phyloP scores from a whole-genome alignment of 2,888 invertebrate genomes.

The Melanchra persicariae region DNA sequence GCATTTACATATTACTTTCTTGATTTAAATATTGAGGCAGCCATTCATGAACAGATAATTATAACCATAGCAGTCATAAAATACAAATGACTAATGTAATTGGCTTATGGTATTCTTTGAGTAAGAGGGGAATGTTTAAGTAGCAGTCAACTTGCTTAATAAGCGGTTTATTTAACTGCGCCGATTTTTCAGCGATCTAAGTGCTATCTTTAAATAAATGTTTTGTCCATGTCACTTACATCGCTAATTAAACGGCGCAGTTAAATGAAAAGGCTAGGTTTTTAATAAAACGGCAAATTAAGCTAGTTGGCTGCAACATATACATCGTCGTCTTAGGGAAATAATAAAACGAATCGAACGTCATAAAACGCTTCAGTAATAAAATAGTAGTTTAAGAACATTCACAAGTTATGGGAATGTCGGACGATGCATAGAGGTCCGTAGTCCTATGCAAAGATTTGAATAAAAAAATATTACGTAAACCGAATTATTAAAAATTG shows the following conservation, averaged over 20 bases:
- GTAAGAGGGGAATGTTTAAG: conserved; percentile 1
- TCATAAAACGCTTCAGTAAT: conserved; percentile 1
- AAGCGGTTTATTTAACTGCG: too few species aligned
- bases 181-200: too few species aligned
- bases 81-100: not conserved
- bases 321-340: not conserved
- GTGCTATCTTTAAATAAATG: too few species aligned
- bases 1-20: conserved; percentile 15
- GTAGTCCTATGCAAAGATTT: not conserved
- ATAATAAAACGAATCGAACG: conserved; percentile 20
- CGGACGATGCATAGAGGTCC: not conserved
- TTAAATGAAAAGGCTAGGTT: too few species aligned
- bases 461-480: not conserved
- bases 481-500: not conserved
- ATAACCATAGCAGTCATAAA: not conserved
- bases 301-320: too few species aligned
- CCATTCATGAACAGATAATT: not conserved
- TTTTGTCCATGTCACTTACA: too few species aligned
- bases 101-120: conserved; percentile 6
- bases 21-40: conserved; percentile 16
- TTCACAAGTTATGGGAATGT: not conserved
- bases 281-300: too few species aligned
- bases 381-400: not conserved
- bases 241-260: too few species aligned
- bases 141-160: too few species aligned